Evolutionary conservation across 23 tunicate species (phyloP).

Genomic region (Styela clava): DNA sequence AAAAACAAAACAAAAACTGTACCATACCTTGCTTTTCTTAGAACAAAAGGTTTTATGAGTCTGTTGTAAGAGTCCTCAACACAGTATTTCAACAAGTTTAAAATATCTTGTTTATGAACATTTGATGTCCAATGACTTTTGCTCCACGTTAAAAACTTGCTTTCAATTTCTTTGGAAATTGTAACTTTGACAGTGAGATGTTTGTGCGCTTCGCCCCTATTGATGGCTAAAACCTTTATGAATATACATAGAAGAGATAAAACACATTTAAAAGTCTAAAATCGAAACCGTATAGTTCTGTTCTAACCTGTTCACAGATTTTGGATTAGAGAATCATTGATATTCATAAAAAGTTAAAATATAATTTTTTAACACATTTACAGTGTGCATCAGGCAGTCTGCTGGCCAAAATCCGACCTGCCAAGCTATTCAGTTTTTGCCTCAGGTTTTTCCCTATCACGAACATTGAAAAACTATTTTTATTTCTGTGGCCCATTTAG

Average conservation of each 20-base stretch:
- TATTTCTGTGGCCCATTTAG: no score
- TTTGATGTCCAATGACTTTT: conserved; percentile 21
- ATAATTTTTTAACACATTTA: no score
- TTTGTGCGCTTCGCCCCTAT: conserved; percentile 83
- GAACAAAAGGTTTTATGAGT: conserved; percentile 59
- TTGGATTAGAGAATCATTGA: no score
- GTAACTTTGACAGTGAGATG: conserved; percentile 59
- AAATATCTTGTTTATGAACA: conserved; percentile 5
- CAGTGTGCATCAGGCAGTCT: no score
- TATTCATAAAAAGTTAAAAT: no score
- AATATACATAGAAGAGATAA: no score
- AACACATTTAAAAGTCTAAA: not conserved
- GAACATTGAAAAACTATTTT: no score
- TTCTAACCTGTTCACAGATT: not conserved
- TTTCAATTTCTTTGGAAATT: conserved; percentile 34
- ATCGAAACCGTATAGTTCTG: no score
- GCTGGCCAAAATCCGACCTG: no score
- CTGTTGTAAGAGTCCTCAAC: conserved; percentile 69
- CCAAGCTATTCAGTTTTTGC: no score
- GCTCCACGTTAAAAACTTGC: conserved; percentile 44
- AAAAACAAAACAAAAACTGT: not conserved
- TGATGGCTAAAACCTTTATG: conserved; percentile 73
- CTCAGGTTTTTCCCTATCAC: no score
- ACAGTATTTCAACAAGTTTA: conserved; percentile 23
- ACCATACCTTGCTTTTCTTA: conserved; percentile 50